phyloP scores from a whole-genome alignment of 2,113 vertebrate genomes.

The Origma solitaria region DNA sequence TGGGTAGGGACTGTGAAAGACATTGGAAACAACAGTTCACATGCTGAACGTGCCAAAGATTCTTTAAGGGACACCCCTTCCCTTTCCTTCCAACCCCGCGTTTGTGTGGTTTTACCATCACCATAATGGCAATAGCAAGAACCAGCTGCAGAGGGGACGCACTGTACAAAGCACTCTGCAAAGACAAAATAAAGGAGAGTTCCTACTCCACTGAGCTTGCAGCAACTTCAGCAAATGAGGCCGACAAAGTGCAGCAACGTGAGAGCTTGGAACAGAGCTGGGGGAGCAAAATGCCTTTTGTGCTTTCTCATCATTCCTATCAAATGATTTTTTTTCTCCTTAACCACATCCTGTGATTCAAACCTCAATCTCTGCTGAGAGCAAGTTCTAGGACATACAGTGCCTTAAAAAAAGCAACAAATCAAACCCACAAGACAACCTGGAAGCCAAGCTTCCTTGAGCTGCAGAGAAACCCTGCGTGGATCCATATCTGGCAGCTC shows the following conservation, averaged over 20 bases:
- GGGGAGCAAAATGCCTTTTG: background rate
- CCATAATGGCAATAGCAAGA: rapidly evolving
- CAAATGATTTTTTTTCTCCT: background rate
- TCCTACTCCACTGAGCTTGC: background rate
- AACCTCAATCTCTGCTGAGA: background rate
- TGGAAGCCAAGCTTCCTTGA: background rate
- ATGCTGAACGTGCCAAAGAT: background rate
- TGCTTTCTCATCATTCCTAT: background rate
- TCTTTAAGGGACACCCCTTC: background rate
- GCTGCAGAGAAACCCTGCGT: background rate
- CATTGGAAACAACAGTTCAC: background rate
- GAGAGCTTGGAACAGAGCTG: background rate
- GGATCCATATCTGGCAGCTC: background rate
- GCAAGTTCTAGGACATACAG: background rate
- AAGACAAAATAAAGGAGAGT: background rate
- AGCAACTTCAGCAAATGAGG: background rate
- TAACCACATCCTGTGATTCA: slow-evolving; percentile 27
- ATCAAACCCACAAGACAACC: slow-evolving; percentile 12
- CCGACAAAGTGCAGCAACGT: background rate
- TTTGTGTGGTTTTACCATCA: background rate
- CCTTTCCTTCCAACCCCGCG: background rate
- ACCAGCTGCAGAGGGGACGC: background rate
- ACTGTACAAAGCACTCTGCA: background rate
- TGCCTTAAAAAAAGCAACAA: slow-evolving; percentile 14
- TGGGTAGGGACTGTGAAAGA: background rate